phyloP scores from a whole-genome alignment of 2,888 invertebrate species.

The Plagodis pulveraria region DNA sequence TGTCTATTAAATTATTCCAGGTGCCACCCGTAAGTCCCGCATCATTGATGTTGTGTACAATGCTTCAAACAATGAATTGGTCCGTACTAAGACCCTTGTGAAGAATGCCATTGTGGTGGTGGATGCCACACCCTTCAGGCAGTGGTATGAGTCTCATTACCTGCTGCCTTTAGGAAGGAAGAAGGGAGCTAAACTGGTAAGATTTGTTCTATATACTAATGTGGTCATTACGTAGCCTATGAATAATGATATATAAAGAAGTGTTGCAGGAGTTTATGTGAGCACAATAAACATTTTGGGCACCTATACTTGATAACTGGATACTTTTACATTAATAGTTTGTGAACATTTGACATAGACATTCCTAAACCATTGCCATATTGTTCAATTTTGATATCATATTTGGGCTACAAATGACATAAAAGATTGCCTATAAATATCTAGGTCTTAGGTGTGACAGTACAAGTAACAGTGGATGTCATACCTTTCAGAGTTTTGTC shows the following conservation, averaged over 20 bases:
- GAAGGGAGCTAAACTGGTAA: conserved; percentile 96
- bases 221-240: conserved; percentile 1
- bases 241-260: conserved; percentile 32
- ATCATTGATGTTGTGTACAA: conserved; percentile 99
- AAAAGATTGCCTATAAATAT: no score
- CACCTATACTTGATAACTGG: no score
- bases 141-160: conserved; percentile 99
- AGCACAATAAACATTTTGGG: no score
- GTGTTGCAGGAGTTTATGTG: no score
- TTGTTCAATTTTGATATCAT: no score
- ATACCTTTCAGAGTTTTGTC: no score
- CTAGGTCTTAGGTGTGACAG: no score
- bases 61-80: conserved; percentile 99
- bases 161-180: conserved; percentile 97
- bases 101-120: conserved; percentile 99
- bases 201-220: conserved; percentile 42
- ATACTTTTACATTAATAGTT: no score
- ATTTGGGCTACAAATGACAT: no score
- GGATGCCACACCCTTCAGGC: conserved; percentile 99
- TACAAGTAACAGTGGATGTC: no score
- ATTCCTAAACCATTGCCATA: no score
- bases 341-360: no score
- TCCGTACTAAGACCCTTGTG: conserved; percentile 99
- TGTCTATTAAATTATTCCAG: conserved; percentile 69
- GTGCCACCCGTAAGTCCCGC: conserved; percentile 97